Base-by-base conservation (phyloP, 1,140 invertebrate genomes). In the Plutomurus gul region DNA sequence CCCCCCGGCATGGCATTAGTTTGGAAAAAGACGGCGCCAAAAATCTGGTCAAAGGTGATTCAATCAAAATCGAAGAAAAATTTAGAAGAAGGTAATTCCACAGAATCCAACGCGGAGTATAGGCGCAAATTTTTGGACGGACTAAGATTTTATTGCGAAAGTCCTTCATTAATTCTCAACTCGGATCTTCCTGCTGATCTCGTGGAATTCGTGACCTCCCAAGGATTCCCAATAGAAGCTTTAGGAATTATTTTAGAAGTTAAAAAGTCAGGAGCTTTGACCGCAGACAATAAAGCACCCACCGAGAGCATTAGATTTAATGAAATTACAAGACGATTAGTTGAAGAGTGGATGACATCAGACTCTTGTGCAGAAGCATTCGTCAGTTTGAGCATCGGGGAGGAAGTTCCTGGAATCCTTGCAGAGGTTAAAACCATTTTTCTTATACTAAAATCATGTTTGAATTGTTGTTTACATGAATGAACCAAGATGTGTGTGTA, bases 351-450 rank as follows among this genome's bases (percentile, higher is more conserved):
- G 81, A 79, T 82, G 56, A 70, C 36, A 18, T 49, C 70, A 16
- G 65, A 79, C 51, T 79, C 43, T 25, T 79, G 77, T 47, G 74
- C 81, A 7, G 77, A 82, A 70, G 77, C 77, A 0, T 77, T 82
- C 27, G 76, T 77, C 16, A 71, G 43, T 36, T 72, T 75, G 25
- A 77, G 71, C 20, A 43, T 82, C 25, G 72, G 73, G 6, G 78
- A 79, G 25, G 78, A 79, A 71, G 30, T 76, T 74, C 65, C 47
- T 37, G 73, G 43, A 2, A 25, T 39, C 56, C 47, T 75, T 65
- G 47, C 75, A n/a, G 70, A 82, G 81, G 81, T 82, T 75, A 11
- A 6, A 18, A 7, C 1, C 4, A 33, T 3, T n/a, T 36, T 72
- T 40, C 11, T 3, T 22, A 8, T n/a, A 30, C n/a, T 25, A 33